Percentiles rank a stretch among this genome's conserved stretches.
Evolutionary conservation across 2,113 vertebrate species (phyloP).

Genomic region (Apaloderma vittatum): DNA sequence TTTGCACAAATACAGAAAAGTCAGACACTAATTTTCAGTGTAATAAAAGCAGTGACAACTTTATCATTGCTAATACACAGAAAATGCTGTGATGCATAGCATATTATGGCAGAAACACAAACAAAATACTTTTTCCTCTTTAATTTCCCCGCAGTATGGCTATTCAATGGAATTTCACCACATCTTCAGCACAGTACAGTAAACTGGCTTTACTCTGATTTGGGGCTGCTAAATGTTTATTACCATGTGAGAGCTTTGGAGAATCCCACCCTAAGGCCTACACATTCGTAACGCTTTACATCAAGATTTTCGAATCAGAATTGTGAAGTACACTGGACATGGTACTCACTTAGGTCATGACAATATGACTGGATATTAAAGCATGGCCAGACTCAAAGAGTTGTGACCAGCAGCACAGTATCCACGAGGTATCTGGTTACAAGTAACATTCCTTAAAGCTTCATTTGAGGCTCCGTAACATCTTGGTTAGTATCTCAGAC

Average conservation of each 20-base stretch:
- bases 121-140: neutral
- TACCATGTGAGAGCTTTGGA: neutral
- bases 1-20: slow-evolving; percentile 26
- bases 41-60: slow-evolving; percentile 28
- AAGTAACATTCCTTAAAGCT: neutral
- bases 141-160: neutral
- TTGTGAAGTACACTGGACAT: neutral
- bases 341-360: neutral
- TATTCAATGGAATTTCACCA: neutral
- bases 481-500: neutral
- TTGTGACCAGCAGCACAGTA: neutral
- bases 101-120: neutral
- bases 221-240: neutral
- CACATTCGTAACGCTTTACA: neutral
- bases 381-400: rapidly evolving
- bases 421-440: neutral
- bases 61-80: neutral
- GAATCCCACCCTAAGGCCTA: neutral
- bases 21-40: neutral
- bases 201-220: neutral
- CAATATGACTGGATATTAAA: neutral
- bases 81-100: neutral
- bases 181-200: neutral
- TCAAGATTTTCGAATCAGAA: neutral
- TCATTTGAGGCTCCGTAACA: neutral